These are phyloP conservation scores for Muricea muricata DNA, from an alignment of 92 coral and sea anemone species.

Conservation along the genomic window DNA sequence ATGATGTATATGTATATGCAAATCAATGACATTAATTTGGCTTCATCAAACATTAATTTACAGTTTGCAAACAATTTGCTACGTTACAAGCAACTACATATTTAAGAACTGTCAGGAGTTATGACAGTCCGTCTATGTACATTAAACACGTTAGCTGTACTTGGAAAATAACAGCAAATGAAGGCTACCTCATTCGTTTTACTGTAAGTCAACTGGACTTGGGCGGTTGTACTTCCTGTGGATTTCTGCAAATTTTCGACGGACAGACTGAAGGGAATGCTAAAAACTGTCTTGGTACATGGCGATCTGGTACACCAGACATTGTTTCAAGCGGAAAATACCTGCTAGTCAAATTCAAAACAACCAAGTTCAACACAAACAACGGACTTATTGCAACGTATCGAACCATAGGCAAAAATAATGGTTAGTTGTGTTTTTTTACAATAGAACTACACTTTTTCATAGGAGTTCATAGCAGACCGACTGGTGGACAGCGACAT, in stretches of 20 bases:
- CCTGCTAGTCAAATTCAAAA: neutral
- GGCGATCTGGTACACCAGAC: neutral
- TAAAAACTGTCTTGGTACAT: neutral
- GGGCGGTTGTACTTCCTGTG: neutral
- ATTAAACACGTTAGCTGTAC: neutral
- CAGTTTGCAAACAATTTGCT: neutral
- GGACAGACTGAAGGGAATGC: neutral
- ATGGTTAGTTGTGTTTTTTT: neutral
- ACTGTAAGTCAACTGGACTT: neutral
- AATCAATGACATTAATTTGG: too few relatives aligned
- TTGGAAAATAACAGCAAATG: neutral
- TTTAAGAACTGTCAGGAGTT: neutral
- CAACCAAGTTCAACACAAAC: neutral
- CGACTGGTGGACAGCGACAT: too few relatives aligned
- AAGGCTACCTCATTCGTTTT: neutral
- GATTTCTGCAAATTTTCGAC: neutral
- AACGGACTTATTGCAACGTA: neutral
- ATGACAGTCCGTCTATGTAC: neutral
- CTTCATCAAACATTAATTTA: neutral
- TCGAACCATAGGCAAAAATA: neutral
- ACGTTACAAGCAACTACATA: neutral
- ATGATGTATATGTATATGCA: too few relatives aligned
- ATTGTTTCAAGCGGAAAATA: neutral
- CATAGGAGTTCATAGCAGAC: too few relatives aligned
- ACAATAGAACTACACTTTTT: too few relatives aligned